phyloP scores from a whole-genome alignment of 2,888 invertebrate genomes.

The Epirrhoe alternata region DNA sequence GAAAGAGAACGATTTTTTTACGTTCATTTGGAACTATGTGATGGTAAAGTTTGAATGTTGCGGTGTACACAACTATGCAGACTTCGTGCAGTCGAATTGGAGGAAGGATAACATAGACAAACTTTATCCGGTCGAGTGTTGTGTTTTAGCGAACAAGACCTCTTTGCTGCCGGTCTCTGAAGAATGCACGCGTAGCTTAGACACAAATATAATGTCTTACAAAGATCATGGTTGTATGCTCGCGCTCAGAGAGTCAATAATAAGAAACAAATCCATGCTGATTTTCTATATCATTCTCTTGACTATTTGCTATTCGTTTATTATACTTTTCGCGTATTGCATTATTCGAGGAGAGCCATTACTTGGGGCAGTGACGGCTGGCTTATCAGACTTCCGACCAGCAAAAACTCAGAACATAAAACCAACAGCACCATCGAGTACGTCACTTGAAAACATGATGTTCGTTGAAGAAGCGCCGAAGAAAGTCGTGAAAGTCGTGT shows the following conservation, averaged over 20 bases:
- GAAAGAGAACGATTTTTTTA: constrained; percentile 67
- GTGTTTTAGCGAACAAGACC: constrained; percentile 61
- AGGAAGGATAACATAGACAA: constrained; percentile 54
- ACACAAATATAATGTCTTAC: constrained; percentile 49
- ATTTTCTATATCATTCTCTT: constrained; percentile 62
- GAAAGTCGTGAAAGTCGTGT: constrained; percentile 70
- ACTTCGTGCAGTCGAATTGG: constrained; percentile 69
- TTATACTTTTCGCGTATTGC: constrained; percentile 68
- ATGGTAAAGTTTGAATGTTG: constrained; percentile 76
- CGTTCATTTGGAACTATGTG: constrained; percentile 65
- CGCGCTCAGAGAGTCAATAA: constrained; percentile 58
- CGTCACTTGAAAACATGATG: constrained; percentile 63
- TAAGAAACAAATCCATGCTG: constrained; percentile 58
- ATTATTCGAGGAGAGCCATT: constrained; percentile 69
- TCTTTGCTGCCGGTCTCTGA: constrained; percentile 57
- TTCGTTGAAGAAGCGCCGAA: constrained; percentile 69
- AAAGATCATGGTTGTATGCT: constrained; percentile 64
- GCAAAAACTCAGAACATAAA: constrained; percentile 42
- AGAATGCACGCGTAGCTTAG: constrained; percentile 56
- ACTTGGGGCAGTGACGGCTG: constrained; percentile 53
- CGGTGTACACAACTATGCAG: constrained; percentile 62
- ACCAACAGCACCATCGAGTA: constrained; percentile 46
- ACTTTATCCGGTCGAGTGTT: constrained; percentile 70
- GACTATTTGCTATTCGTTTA: constrained; percentile 50
- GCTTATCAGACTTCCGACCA: constrained; percentile 45